Evolutionary conservation across 92 coral and sea anemone species (phyloP).

Genomic region (Siderastrea radians): DNA sequence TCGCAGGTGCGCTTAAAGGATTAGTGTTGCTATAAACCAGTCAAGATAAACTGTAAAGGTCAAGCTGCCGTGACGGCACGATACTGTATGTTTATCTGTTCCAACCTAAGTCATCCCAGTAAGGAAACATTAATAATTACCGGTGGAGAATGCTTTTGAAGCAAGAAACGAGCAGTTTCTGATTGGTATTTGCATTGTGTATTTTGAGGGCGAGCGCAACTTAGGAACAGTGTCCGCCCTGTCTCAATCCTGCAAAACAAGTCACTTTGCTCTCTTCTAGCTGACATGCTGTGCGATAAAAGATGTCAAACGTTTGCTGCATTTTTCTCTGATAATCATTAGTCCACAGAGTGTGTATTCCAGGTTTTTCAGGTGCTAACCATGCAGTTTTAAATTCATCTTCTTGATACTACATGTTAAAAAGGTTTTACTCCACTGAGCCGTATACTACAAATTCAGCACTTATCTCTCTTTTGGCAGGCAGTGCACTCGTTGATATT

Average conservation of each 20-base stretch:
- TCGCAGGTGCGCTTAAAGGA: neutral
- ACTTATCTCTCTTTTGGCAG: no score
- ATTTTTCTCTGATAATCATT: conserved; percentile 1
- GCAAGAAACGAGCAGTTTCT: neutral
- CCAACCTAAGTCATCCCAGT: neutral
- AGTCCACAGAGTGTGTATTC: neutral
- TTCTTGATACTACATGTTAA: neutral
- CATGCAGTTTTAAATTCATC: neutral
- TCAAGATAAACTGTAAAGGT: neutral
- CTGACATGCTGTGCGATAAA: conserved; percentile 6
- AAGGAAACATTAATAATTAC: neutral
- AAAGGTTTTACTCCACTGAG: no score
- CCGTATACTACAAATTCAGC: no score
- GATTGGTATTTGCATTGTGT: neutral
- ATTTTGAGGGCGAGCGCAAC: neutral
- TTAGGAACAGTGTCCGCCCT: conserved; percentile 12
- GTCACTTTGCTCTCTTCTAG: neutral
- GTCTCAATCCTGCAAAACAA: neutral
- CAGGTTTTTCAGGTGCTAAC: neutral
- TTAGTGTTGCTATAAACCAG: neutral
- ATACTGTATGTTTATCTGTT: conserved; percentile 10
- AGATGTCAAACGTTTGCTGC: neutral
- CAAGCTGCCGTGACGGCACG: neutral
- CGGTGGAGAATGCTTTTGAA: neutral
- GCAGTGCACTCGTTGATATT: no score